Conservation (phyloP, 2,888 invertebrate genomes). For the Trissolcus brochymenae region DNA sequence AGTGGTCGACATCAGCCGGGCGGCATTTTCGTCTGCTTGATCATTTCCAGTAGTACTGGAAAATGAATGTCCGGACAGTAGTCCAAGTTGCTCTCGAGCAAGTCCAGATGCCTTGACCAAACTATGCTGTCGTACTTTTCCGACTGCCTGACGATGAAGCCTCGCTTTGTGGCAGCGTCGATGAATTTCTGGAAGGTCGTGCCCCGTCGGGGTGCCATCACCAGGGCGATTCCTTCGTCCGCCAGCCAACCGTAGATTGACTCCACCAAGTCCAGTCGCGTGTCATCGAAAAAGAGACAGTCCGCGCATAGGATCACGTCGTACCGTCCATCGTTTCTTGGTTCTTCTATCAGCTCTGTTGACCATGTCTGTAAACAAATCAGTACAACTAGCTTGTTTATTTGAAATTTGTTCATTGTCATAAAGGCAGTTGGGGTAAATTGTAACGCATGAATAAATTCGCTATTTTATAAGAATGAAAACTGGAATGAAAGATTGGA, state of each 20-base stretch:
- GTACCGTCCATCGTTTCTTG: constrained; percentile 77
- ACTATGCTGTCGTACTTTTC: constrained; percentile 82
- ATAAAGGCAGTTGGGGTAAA: neutral
- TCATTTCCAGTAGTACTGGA: constrained; percentile 82
- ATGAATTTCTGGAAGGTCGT: constrained; percentile 84
- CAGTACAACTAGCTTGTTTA: neutral
- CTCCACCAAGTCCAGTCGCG: constrained; percentile 81
- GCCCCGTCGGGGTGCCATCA: constrained; percentile 87
- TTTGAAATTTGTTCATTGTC: neutral
- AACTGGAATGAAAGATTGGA: neutral
- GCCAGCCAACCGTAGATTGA: constrained; percentile 82
- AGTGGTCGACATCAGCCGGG: constrained; percentile 62
- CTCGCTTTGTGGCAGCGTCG: constrained; percentile 79
- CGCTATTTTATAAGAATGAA: too few species aligned
- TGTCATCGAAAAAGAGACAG: constrained; percentile 87
- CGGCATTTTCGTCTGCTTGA: constrained; percentile 75
- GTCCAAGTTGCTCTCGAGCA: constrained; percentile 79
- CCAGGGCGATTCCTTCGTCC: constrained; percentile 81
- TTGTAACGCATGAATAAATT: neutral
- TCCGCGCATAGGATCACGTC: constrained; percentile 87
- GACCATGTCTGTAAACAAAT: constrained; percentile 59
- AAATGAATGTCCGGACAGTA: constrained; percentile 85
- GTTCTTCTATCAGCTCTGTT: constrained; percentile 72
- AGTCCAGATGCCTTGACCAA: constrained; percentile 82
- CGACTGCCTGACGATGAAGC: constrained; percentile 79